phyloP scores from a whole-genome alignment of 2,888 invertebrate species.

The Lepas anatifera region DNA sequence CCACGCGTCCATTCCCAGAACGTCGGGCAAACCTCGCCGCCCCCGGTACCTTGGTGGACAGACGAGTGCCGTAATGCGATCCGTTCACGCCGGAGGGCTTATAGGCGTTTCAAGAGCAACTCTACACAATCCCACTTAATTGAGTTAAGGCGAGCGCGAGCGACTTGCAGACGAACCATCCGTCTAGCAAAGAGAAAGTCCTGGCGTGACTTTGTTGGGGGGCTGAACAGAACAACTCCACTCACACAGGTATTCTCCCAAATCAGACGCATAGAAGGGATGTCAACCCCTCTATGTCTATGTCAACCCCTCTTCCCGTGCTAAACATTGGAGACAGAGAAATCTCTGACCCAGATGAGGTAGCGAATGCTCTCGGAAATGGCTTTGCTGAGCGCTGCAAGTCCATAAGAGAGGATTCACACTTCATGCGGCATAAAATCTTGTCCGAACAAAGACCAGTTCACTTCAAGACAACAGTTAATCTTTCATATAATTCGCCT shows the following conservation, averaged over 20 bases:
- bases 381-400: neutral
- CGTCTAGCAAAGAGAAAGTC: no score
- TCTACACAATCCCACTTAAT: no score
- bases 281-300: no score
- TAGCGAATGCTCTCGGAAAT: neutral
- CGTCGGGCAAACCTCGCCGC: neutral
- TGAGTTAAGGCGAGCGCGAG: no score
- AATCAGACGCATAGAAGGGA: no score
- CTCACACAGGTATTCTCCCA: no score
- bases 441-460: neutral
- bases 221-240: no score
- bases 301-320: neutral
- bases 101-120: no score
- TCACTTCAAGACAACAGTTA: neutral
- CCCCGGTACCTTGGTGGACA: neutral
- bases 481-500: neutral
- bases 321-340: neutral
- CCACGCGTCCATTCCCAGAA: neutral
- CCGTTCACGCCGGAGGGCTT: no score
- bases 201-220: no score
- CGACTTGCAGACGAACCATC: no score
- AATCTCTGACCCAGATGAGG: neutral
- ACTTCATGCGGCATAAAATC: neutral
- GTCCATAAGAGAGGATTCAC: no score
- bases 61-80: neutral